Evolutionary conservation across 2,797 vertebrate genomes (phyloP).

Genomic region (Vireo griseus): DNA sequence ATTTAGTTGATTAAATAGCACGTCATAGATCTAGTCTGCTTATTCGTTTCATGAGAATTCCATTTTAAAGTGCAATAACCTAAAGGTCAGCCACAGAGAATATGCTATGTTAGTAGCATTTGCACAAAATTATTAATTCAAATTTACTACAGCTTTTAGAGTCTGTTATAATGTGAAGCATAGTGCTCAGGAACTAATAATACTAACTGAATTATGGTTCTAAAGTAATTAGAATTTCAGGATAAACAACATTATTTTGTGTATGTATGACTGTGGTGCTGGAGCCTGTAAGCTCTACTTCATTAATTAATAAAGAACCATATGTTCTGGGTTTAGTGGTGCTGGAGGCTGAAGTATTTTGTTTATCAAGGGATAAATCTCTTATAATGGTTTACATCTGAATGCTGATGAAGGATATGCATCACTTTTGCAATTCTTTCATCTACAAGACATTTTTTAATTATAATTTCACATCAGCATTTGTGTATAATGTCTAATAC

Average conservation of each 20-base stretch:
- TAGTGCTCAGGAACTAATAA: constrained; percentile 12
- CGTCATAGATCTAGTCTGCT: background rate
- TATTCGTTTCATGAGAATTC: constrained; percentile 19
- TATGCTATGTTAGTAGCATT: background rate
- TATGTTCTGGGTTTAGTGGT: constrained; percentile 6
- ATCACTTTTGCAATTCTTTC: constrained; percentile 12
- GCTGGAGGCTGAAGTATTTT: constrained; percentile 22
- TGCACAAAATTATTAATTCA: constrained; percentile 26
- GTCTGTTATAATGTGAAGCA: constrained; percentile 23
- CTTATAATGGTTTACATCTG: constrained; percentile 30
- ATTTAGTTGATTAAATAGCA: constrained; percentile 14
- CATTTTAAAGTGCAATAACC: constrained; percentile 21
- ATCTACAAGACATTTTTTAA: background rate
- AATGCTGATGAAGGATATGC: constrained; percentile 7
- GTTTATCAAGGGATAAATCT: constrained; percentile 31
- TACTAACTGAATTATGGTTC: constrained; percentile 52
- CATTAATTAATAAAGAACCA: constrained; percentile 51
- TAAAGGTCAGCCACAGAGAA: constrained; percentile 36
- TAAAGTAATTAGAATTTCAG: constrained; percentile 32
- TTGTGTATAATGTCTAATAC: background rate
- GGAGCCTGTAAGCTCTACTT: constrained; percentile 11
- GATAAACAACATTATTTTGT: constrained; percentile 29
- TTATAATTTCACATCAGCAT: constrained; percentile 1
- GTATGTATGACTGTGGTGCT: background rate
- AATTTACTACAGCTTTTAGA: constrained; percentile 27